Conservation (phyloP, 1,140 invertebrate genomes). For the Paraescarpia echinospica region DNA sequence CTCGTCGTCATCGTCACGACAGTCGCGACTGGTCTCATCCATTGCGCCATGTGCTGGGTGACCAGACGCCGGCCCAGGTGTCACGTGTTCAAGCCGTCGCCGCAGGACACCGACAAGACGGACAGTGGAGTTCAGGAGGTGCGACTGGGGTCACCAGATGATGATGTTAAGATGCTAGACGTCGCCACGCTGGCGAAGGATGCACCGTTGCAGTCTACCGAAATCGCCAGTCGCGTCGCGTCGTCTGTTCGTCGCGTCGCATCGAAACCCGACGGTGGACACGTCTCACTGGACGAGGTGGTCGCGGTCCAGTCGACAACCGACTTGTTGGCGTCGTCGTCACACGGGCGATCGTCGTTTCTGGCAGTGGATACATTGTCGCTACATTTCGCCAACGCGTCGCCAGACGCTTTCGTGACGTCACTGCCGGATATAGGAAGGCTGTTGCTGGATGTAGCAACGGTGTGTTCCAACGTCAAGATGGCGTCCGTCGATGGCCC, state of each 20-base stretch:
- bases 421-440: not conserved
- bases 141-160: not conserved
- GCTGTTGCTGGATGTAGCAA: not conserved
- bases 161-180: not conserved
- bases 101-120: not conserved
- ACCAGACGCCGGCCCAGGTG: not conserved
- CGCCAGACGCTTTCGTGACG: not conserved
- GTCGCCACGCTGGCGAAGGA: not conserved
- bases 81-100: not conserved
- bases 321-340: not conserved
- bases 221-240: not conserved
- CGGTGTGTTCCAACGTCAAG: not conserved
- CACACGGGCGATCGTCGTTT: not conserved
- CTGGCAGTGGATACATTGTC: not conserved
- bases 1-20: not conserved
- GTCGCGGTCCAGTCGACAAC: not conserved
- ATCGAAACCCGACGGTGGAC: not conserved
- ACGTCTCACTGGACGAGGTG: not conserved
- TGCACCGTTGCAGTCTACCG: not conserved
- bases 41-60: not conserved
- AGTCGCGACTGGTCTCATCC: not conserved
- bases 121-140: not conserved
- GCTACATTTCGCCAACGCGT: not conserved
- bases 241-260: not conserved
- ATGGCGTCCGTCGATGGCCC: not conserved